phyloP scores from a whole-genome alignment of 2,113 vertebrate species.

The Myanophis thanlyinensis region DNA sequence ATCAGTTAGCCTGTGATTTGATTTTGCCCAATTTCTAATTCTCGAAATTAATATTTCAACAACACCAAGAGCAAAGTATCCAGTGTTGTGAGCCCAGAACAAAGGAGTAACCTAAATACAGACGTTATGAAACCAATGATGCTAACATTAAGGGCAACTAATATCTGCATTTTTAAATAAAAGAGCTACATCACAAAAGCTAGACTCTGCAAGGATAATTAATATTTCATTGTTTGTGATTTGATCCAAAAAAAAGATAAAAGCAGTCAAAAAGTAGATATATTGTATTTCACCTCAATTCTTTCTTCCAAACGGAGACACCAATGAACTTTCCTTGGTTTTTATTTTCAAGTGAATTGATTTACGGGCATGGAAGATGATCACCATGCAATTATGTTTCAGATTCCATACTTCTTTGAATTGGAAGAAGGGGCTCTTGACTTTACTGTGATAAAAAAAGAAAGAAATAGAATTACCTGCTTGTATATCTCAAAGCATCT shows the following conservation, averaged over 20 bases:
- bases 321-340: constrained; percentile 5
- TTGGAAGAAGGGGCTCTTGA: constrained; percentile 21
- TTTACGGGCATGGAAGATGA: background rate
- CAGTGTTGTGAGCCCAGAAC: background rate
- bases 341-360: background rate
- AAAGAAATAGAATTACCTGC: background rate
- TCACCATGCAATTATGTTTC: background rate
- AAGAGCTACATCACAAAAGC: background rate
- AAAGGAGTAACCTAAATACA: background rate
- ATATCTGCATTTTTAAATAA: background rate
- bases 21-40: background rate
- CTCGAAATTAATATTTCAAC: background rate
- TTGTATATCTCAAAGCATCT: constrained; percentile 20
- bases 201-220: background rate
- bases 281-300: background rate
- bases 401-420: constrained; percentile 32
- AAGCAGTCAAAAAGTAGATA: background rate
- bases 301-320: background rate
- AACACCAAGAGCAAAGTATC: background rate
- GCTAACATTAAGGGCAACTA: background rate
- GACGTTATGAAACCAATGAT: background rate
- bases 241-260: background rate
- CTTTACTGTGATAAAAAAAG: background rate
- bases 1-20: background rate
- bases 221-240: background rate